Base-by-base conservation (phyloP, 2,113 vertebrate species). In the Romanogobio albipinnatus region DNA sequence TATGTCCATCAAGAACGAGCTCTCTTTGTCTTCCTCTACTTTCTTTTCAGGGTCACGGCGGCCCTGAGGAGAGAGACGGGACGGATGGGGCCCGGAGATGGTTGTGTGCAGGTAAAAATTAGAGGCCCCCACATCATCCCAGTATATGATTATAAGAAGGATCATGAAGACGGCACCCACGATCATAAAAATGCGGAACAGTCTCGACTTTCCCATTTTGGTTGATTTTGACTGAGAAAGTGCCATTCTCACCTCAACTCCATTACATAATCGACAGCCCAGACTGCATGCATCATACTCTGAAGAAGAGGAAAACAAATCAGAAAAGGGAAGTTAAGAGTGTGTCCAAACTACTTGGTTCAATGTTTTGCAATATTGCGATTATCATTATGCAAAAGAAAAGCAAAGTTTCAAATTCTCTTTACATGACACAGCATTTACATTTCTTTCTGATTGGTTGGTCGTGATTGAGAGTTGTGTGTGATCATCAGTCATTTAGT, bases 131-230 rank as follows among this genome's bases (percentile, higher is more conserved):
- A 98, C 96, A 0, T 96, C 97, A 88, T 99, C 97, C 98, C 98
- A 99, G 91, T 99, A 99, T 47, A 98, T 95, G 15, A 99, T 99
- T 88, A 99, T 99, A 51, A 99, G 91, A 2, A 99, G 95, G 87
- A 99, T 95, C 96, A 97, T 99, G 90, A 98, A 96, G 77, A 94
- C 91, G 0, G 97, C 97, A 56, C 97, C 96, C 87, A 99, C 92
- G 76, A 95, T 95, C 86, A 98, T 93, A 84, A 96, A 97, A 80
- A 98, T 92, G 85, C 96, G 96, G 89, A 99, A 95, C 81, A 97
- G 94, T 83, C 96, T 96, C 0, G 96, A 95, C 84, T 95, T 97
- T 92, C 95, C 95, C 98, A 99, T 99, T 77, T 93, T 95, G 95
- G 88, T 89, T 68, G 87, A 79, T 86, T 83, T 85, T 19, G 85